Evolutionary conservation across 2,797 vertebrate genomes (phyloP), one percentile per base, ranked within the genome.

Genomic region (Geotrypetes seraphini): DNA sequence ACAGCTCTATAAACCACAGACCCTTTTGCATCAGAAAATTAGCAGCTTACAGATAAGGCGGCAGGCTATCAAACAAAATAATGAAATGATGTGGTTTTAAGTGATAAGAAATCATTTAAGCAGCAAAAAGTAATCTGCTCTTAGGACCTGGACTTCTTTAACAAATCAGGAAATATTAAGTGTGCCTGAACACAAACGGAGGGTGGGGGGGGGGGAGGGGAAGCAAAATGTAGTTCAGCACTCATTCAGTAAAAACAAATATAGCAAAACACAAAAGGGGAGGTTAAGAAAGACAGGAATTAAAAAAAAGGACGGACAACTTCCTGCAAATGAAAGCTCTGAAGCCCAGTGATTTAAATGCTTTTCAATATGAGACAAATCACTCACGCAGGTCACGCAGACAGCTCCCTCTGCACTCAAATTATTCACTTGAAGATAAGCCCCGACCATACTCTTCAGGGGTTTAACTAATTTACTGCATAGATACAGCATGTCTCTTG

Each of bases 381-480:
- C 81, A 78, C 64, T 75, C 72, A 84, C 58, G 78, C 84, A 62
- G 71, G 79, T 81, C 81, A 87, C 79, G 79, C 64, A 78, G 68
- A 66, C 68, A 69, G 69, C 60, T 79, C 73, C 68, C 72, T 75
- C 77, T 75, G 60, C 68, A 56, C 76, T 81, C 81, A 85, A 86
- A 86, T 84, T 84, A 84, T 75, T 80, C 78, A 79, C 79, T 79
- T 78, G 76, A 78, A 85, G 79, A 85, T 84, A 85, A 85, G 81
- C 81, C 82, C 71, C 71, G 54, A 68, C 68, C 73, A 79, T 73
- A 76, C 68, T 76, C 81, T 87, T 76, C 36, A 69, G 83, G 80
- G 81, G 76, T 77, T 86, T 84, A 78, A 76, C 80, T 86, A 84
- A 87, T 87, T 86, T 86, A 85, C 81, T 74, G 78, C 72, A 79